Evolutionary conservation across 64 coral and sea anemone genomes (phyloP).

Genomic region (Porites lutea): DNA sequence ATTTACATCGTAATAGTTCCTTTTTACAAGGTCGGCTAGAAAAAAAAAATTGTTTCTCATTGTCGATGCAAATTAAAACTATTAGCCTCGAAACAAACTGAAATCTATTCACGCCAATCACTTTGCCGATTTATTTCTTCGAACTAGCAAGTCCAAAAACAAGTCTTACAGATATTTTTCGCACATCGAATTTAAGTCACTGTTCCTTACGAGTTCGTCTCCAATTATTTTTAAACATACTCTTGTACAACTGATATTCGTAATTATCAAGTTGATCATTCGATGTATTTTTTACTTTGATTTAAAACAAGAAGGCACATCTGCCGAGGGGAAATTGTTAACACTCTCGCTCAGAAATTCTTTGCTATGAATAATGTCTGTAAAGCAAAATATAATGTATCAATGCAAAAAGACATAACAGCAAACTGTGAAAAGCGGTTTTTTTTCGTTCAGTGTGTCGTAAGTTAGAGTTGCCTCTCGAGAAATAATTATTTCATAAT

Average conservation of each 20-base stretch:
- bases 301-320: no score
- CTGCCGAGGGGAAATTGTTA: no score
- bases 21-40: neutral
- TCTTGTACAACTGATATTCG: neutral
- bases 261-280: neutral
- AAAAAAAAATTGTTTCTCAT: no score
- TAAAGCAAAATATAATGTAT: no score
- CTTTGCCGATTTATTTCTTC: neutral
- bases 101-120: neutral
- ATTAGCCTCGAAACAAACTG: no score
- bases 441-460: neutral
- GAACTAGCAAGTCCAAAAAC: neutral
- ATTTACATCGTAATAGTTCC: neutral
- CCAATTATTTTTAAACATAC: no score
- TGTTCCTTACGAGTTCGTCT: no score
- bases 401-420: neutral
- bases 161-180: neutral
- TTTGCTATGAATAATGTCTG: no score
- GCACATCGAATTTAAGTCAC: no score
- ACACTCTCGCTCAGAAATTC: no score
- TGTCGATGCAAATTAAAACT: no score
- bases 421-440: neutral
- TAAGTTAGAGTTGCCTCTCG: neutral
- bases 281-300: neutral
- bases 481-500: constrained; percentile 6